Evolutionary conservation across 2,113 vertebrate species (phyloP), one percentile per base, ranked within the genome.

Genomic region (Ranitomeya variabilis): DNA sequence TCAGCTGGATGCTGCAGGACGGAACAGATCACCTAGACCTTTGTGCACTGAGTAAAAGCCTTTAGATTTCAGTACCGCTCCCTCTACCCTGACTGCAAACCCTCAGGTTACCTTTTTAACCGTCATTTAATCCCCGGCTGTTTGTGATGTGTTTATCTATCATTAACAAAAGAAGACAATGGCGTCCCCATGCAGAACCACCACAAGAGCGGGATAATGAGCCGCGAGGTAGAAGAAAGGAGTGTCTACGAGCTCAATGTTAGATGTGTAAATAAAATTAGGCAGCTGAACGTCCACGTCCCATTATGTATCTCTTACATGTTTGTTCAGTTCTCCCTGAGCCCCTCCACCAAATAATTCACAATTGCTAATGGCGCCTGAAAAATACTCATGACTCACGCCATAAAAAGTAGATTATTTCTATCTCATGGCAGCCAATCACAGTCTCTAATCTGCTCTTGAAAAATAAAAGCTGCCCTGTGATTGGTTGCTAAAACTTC

Each of bases 241-340:
- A 74, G 31, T 10, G 23, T 80, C 77, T 74, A 86, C 73, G 71
- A 90, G 86, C 87, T 10, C 19, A 64, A 77, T 71, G 54, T 78
- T 90, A 81, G 86, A 57, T 66, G 80, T 77, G 91, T 90, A 92
- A 91, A 92, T 89, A 90, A 67, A 89, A 91, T 82, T 8, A 90
- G 85, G 86, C 19, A 87, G 3, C 88, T 89, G 87, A 86, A 90
- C 66, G 85, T 26, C 89, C 64, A 14, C 57, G 57, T 67, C 57
- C 87, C 6, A 82, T 64, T 87, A 84, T 88, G 66, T 71, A 80
- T 57, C 86, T 57, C 13, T 0, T 78, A 6, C 73, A 12, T 90
- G 62, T 91, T 91, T 89, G 85, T 83, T 66, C 0, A 84, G 89
- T 76, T 78, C 87, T 89, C 88, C 88, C 83, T 9, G 45, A 67